Base-by-base conservation (phyloP, 2,888 invertebrate species). In the Chymomyza procnemis region DNA sequence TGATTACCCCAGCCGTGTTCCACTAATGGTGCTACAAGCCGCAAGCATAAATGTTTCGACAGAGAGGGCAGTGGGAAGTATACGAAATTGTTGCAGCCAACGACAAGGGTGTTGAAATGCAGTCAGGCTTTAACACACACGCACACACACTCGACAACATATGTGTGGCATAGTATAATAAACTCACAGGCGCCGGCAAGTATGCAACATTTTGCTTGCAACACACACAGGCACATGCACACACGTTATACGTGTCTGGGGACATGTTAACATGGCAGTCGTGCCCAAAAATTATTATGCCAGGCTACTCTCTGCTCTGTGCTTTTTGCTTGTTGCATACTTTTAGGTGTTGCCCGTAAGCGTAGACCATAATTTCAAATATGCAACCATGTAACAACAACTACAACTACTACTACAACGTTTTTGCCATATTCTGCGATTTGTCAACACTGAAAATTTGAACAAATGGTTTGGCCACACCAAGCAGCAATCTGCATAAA, bases 201-300 rank as follows among this genome's bases (percentile, higher is more conserved):
- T 41, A 47, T 62, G 54, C 57, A 55, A 26, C 34, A 34, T 63
- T 16, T 48, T 41, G 30, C 18, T 34, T 60, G 26, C 41, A 41
- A 41, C 34, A 41, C 65, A 61, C 46, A 19, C n/a, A 34, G 19
- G 16, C 5, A 2, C 18, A 46, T 61, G 54, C 57, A 19, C 21
- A 19, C 14, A 14, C 12, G 19, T 54, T 22, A 22, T 79, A 80
- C 81, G 76, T 79, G 78, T 80, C 87, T 80, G 83, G 90, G 88
- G 90, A 89, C 88, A 89, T 89, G 90, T 89, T 89, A 89, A 89
- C 90, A 89, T 87, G 90, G 88, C 88, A 87, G 85, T 89, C 89
- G 85, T 89, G 89, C 89, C 88, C 87, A 88, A 87, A 89, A 89
- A 89, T 89, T 89, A 89, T 89, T 89, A 89, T 88, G 85, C 88